These are phyloP conservation scores for Sarcophaga bullata DNA, from an alignment of 1,140 invertebrate genomes.

Conservation along the genomic window DNA sequence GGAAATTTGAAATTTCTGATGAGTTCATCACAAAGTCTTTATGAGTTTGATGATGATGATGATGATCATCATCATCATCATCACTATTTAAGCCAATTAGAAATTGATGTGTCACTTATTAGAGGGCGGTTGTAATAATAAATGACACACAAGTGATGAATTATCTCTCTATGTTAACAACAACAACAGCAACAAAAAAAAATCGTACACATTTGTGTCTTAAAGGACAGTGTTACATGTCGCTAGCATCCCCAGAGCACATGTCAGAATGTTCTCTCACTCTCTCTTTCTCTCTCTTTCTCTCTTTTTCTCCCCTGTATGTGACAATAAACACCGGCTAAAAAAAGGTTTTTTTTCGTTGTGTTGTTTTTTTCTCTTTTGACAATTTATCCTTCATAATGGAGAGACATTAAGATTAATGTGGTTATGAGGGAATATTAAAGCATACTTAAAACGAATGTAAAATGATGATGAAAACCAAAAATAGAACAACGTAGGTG, in stretches of 20 bases:
- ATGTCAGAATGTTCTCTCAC: too few relatives aligned
- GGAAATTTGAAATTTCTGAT: too few relatives aligned
- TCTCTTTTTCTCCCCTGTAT: neutral
- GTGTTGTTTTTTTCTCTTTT: neutral
- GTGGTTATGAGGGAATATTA: constrained; percentile 3
- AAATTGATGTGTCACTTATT: constrained; percentile 28
- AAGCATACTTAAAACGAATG: neutral
- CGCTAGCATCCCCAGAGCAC: neutral
- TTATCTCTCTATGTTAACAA: neutral
- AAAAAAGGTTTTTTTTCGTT: neutral
- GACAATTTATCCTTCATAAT: neutral
- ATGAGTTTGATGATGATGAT: too few relatives aligned
- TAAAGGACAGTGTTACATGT: neutral
- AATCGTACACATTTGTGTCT: neutral
- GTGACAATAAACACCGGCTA: constrained; percentile 17
- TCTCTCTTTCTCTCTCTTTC: too few relatives aligned
- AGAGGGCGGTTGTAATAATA: neutral
- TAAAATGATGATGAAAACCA: too few relatives aligned
- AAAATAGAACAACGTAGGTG: too few relatives aligned
- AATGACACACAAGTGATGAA: constrained; percentile 29
- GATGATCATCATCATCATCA: neutral
- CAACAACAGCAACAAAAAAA: too few relatives aligned
- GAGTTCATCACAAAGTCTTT: too few relatives aligned
- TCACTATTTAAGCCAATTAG: constrained; percentile 34
- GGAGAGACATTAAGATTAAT: constrained; percentile 5